Base-by-base conservation (phyloP, 2,888 invertebrate species). In the Ptilodon capucinus region DNA sequence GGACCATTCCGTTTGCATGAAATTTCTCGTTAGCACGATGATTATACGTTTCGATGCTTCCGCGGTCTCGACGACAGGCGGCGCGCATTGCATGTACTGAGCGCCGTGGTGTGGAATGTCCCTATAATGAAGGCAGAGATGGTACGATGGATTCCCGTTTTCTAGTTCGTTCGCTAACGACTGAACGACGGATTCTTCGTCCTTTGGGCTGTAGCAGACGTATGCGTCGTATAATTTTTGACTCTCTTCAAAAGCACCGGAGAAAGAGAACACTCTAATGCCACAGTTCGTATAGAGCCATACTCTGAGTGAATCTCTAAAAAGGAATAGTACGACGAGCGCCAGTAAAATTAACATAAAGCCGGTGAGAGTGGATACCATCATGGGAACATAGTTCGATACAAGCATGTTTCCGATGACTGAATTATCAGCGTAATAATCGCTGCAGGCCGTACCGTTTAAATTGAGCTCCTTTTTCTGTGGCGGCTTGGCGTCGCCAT, bases 1-100 rank as follows among this genome's bases (percentile, higher is more conserved):
- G 57, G 96, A 95, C 98, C 98, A 98, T 82, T 98, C 98, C 45
- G 97, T 97, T 84, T 96, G 95, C 74, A 98, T 92, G 84, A 98
- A 97, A 88, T 97, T 96, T 73, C 96, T 93, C 28, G 98, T 97
- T 57, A 98, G 91, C 45, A 98, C 94, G 68, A 98, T 92, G 64
- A 98, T 94, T 66, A 98, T 95, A 69, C 97, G 93, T 54, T 96
- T 94, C 60, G 97, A 97, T 44, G 96, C 95, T 71, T 97, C 95
- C 43, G 97, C 96, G 38, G 97, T 97, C 79, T 97, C 97, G 32
- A 96, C 92, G 64, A 96, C 94, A 23, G 93, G 93, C 57, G 97
- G 95, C 25, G 95, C 94, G 36, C 94, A 93, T 66, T 95, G 94
- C 74, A 95, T 94, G 72, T 93, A 94, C 51, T 94, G 93, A 44